Conservation (phyloP, 1,140 invertebrate genomes). For the Drosophila varians region DNA sequence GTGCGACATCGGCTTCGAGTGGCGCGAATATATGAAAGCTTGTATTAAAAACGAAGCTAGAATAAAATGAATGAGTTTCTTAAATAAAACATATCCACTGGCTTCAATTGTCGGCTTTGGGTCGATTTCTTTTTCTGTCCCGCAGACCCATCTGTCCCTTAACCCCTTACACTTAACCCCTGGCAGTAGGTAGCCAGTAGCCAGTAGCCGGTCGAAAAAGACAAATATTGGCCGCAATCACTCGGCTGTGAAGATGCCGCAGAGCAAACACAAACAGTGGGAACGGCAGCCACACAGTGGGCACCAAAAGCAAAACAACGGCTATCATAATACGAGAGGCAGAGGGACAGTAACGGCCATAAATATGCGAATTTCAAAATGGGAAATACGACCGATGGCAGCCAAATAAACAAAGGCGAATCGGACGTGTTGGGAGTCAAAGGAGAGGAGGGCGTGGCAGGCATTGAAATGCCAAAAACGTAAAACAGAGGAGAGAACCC, state of each 20-base stretch:
- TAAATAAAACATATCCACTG: too few species aligned
- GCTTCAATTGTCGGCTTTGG: constrained; percentile 31
- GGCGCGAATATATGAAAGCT: too few species aligned
- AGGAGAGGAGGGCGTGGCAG: constrained; percentile 58
- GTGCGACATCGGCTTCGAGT: constrained; percentile 24
- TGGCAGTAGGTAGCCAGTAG: constrained; percentile 6
- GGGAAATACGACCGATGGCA: constrained; percentile 2
- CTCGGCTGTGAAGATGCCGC: constrained; percentile 75
- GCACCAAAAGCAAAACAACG: constrained; percentile 44
- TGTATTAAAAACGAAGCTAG: too few species aligned
- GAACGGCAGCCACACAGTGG: constrained; percentile 37
- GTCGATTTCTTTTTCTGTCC: not conserved
- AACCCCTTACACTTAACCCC: constrained; percentile 21
- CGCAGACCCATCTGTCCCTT: not conserved
- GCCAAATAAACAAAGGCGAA: constrained; percentile 45
- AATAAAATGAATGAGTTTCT: too few species aligned
- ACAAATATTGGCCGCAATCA: constrained; percentile 75
- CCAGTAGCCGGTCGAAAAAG: constrained; percentile 45
- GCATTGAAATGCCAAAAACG: constrained; percentile 77
- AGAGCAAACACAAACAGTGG: constrained; percentile 59
- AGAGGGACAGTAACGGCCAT: constrained; percentile 39
- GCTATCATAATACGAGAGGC: constrained; percentile 26
- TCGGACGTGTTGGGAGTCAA: constrained; percentile 46
- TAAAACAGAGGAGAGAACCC: constrained; percentile 36
- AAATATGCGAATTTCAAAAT: constrained; percentile 59